Evolutionary conservation across 2,113 vertebrate genomes (phyloP), one percentile per base, ranked within the genome.

Genomic region (Promerops cafer): DNA sequence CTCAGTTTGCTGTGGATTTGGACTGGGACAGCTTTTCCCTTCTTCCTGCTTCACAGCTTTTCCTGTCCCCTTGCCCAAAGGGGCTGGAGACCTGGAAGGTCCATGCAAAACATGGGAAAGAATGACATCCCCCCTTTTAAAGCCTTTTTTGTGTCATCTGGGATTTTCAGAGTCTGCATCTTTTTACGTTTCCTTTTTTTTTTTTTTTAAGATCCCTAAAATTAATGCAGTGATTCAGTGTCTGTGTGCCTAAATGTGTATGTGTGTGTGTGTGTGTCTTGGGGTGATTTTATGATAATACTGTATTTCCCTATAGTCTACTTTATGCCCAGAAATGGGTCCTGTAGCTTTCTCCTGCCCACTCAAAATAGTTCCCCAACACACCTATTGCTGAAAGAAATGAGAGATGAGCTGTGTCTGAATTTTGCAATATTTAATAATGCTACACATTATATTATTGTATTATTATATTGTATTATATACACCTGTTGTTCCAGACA

Each of bases 351-450:
- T 45, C 6, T 71, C 9, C 37, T 83, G n/a, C 78, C 57, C 44
- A 61, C 53, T 83, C 40, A 61, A 68, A 89, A n/a, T 5, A 75
- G 49, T 53, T 90, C n/a, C 53, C 39, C 52, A 52, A 28, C 23
- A 44, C 47, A 50, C 61, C 44, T 87, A 22, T 75, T 79, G 27
- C 22, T 82, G 69, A 37, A 68, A 84, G 68, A 93, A 72, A 57
- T 54, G 39, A 90, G 54, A 78, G 21, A 70, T 28, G 78, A 54
- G 49, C 84, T 63, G 50, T 52, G 37, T 37, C 35, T 27, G 15
- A 68, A 60, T 85, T 84, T 89, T 95, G 49, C 45, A 94, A 2
- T 94, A 50, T 94, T 94, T 83, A 95, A 93, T 47, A 87, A 47
- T 21, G 80, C 22, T 47, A 40, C n/a, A 65, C 8, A 13, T n/a